Base-by-base conservation (phyloP, 2,888 invertebrate species). In the Agrotis puta region DNA sequence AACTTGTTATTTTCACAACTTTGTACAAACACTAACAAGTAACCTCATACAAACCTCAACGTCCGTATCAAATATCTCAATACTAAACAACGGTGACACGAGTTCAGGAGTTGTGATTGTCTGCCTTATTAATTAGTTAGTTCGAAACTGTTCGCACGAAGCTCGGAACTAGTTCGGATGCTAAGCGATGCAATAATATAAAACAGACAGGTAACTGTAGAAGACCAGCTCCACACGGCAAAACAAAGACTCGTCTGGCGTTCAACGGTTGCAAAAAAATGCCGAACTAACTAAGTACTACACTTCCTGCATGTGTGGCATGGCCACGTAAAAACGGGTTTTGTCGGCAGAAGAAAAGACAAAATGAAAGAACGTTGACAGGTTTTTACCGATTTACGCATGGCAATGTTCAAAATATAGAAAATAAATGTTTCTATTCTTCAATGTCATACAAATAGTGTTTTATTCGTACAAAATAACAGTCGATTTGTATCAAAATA, bases 111-210 rank as follows among this genome's bases (percentile, higher is more conserved):
- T 64, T 64, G 53, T 54, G 50, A 77, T 68, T 67, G 79, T 77
- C 53, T 63, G 43, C 43, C 54, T 63, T 68, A 68, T 82, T 79
- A 79, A 78, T 77, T 67, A 77, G 64, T 64, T 63, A 56, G 56
- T 45, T 47, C 13, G 45, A 13, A 59, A 77, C 45, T 45, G 57
- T 79, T 70, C 39, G 45, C n/a, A 27, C 13, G 16, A 5, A 64
- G 22, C 59, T 59, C 48, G 39, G 16, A 39, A 75, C 66, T 74
- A 63, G 51, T 53, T 62, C n/a, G 33, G 16, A 62, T 57, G 43
- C 20, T 69, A 48, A 61, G 27, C 51, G 50, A 67, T 50, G 64
- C 39, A 64, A n/a, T 61, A 13, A 18, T 22, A 39, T 5, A 39
- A 18, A 24, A 57, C n/a, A 57, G 9, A 22, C 3, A 33, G 1